phyloP scores from a whole-genome alignment of 2,113 vertebrate genomes.

The Chelonoidis abingdonii region DNA sequence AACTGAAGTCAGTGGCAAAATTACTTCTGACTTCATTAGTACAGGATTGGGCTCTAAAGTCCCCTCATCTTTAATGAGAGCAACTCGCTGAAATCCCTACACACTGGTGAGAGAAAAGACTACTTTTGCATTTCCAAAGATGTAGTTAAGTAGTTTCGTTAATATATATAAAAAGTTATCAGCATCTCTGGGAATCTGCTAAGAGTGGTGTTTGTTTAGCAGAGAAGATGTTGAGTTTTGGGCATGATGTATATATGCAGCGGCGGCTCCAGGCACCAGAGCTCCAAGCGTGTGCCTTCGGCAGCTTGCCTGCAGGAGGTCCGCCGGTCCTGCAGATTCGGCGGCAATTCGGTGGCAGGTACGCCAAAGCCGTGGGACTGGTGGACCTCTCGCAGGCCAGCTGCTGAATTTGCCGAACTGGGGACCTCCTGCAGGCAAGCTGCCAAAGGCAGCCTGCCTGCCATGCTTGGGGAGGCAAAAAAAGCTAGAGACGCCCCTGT shows the following conservation, averaged over 20 bases:
- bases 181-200: not conserved
- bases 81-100: constrained; percentile 19
- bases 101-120: not conserved
- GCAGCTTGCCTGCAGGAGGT: too few relatives aligned
- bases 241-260: not conserved
- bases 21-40: not conserved
- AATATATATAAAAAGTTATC: not conserved
- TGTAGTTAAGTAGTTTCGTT: not conserved
- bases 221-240: not conserved
- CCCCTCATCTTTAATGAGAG: not conserved
- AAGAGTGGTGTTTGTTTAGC: not conserved
- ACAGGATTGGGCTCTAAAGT: not conserved
- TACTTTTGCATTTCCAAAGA: rapidly evolving
- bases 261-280: too few relatives aligned
- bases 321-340: too few relatives aligned
- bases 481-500: too few relatives aligned
- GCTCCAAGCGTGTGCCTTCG: too few relatives aligned
- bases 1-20: not conserved
- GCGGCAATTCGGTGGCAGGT: too few relatives aligned
- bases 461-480: too few relatives aligned
- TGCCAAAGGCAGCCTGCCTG: too few relatives aligned
- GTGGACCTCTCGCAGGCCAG: too few relatives aligned
- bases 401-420: too few relatives aligned
- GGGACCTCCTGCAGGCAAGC: too few relatives aligned
- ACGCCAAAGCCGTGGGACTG: too few relatives aligned